Evolutionary conservation across 1,140 invertebrate species (phyloP).

Genomic region (Caenorhabditis tropicalis): DNA sequence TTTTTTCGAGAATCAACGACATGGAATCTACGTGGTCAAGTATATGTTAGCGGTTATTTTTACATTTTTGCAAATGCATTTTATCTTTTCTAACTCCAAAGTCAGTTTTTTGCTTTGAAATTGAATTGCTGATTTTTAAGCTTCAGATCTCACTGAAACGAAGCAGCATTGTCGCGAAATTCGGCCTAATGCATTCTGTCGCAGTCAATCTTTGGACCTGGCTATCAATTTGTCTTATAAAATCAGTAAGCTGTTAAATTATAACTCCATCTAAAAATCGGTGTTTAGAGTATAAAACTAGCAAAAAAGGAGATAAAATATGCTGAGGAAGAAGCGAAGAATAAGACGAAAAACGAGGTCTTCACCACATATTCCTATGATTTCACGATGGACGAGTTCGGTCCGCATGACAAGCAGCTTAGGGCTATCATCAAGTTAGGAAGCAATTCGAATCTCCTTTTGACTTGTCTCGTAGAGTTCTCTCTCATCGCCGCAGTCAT

Average conservation of each 20-base stretch:
- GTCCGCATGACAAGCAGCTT: not conserved
- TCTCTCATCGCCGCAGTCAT: not conserved
- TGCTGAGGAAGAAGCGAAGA: not conserved
- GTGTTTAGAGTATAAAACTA: not conserved
- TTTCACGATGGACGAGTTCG: not conserved
- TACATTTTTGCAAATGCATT: not conserved
- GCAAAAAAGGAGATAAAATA: not conserved
- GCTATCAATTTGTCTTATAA: not conserved
- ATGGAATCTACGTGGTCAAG: slow-evolving; percentile 23
- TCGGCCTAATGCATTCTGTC: not conserved
- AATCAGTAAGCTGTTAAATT: not conserved
- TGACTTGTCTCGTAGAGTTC: not conserved
- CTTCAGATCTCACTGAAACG: not conserved
- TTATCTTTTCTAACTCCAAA: not conserved
- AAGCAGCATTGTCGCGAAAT: not conserved
- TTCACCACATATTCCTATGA: not conserved
- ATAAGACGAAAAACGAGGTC: not conserved
- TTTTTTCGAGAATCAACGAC: not conserved
- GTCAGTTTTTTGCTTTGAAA: not conserved
- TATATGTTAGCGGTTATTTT: not conserved
- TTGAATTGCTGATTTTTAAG: not conserved
- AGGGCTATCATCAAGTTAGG: not conserved
- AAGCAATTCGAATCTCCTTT: not conserved
- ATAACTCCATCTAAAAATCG: not conserved
- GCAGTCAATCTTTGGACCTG: not conserved